A percentile compares a stretch with the other conserved stretches of the same genome.
phyloP scores from a whole-genome alignment of 2,113 vertebrate genomes.

The Platichthys flesus region DNA sequence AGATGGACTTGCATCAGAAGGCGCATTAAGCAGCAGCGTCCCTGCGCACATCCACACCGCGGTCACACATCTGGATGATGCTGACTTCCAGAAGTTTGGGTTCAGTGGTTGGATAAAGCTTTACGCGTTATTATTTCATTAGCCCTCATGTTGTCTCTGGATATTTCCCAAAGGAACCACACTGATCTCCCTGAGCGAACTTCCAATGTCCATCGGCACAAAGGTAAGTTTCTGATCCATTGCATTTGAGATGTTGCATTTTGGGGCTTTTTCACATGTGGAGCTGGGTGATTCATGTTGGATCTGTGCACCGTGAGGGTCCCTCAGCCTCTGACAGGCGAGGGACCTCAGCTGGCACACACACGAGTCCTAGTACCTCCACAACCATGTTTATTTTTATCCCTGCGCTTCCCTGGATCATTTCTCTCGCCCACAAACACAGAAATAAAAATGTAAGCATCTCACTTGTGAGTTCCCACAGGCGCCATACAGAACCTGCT shows the following conservation, averaged over 20 bases:
- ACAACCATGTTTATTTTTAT: slow-evolving; percentile 14
- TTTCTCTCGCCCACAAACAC: not conserved
- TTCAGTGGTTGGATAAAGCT: slow-evolving; percentile 1
- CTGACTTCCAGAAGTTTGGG: slow-evolving; percentile 46
- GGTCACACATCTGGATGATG: slow-evolving; percentile 15
- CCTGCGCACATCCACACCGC: slow-evolving; percentile 32
- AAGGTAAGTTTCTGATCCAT: slow-evolving; percentile 51
- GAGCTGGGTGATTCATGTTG: not conserved
- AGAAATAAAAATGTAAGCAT: slow-evolving; percentile 25
- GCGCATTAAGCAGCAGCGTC: slow-evolving; percentile 8
- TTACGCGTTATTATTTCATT: not conserved
- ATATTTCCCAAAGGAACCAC: slow-evolving; percentile 37
- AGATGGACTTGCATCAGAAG: slow-evolving; percentile 30
- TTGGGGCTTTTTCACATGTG: not conserved
- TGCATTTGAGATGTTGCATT: not conserved
- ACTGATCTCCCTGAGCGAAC: slow-evolving; percentile 36
- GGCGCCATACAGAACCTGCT: slow-evolving; percentile 30
- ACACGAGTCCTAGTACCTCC: not conserved
- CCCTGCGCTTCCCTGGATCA: not conserved
- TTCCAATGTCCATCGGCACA: slow-evolving; percentile 50
- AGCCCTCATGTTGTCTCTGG: not conserved
- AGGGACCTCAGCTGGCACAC: not conserved
- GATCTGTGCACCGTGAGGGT: not conserved
- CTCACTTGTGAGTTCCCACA: slow-evolving; percentile 28
- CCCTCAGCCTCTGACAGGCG: not conserved